A percentile compares a stretch with the other conserved stretches of the same genome.
phyloP scores from a whole-genome alignment of 2,888 invertebrate genomes.

The Boloria selene region DNA sequence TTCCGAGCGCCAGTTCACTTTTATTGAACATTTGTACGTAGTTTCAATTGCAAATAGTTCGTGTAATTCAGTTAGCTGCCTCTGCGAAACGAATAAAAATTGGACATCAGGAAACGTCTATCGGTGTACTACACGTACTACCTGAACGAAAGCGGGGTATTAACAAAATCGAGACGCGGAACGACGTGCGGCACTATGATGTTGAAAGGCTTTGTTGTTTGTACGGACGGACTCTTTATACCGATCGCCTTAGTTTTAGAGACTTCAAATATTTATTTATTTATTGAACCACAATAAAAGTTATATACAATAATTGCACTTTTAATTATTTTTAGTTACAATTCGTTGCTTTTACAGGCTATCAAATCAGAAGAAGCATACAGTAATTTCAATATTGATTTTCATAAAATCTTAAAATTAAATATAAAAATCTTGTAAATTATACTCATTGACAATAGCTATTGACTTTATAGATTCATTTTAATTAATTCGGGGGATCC shows the following conservation, averaged over 20 bases:
- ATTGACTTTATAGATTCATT: slow-evolving; percentile 12
- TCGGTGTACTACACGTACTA: slow-evolving; percentile 48
- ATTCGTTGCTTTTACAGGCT: no score
- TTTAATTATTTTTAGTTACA: no score
- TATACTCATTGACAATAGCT: neutral
- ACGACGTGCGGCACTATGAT: slow-evolving; percentile 56
- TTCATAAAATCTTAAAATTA: neutral
- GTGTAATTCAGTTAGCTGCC: slow-evolving; percentile 74
- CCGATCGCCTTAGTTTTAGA: neutral
- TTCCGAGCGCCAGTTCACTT: slow-evolving; percentile 73
- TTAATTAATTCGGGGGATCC: slow-evolving; percentile 33
- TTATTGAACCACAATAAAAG: no score
- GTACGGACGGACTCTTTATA: slow-evolving; percentile 15
- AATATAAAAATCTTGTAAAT: slow-evolving; percentile 12
- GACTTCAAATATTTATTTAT: neutral
- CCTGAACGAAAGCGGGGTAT: slow-evolving; percentile 52
- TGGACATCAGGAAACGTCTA: slow-evolving; percentile 57
- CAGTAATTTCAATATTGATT: no score
- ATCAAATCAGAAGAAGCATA: no score
- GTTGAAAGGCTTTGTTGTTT: slow-evolving; percentile 40
- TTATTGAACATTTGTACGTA: slow-evolving; percentile 74
- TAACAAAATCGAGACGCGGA: slow-evolving; percentile 64
- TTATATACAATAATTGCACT: no score
- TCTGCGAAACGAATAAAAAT: slow-evolving; percentile 58
- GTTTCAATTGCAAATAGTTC: slow-evolving; percentile 80